Conservation (phyloP, 1,140 invertebrate species). For the Formica selysi region DNA sequence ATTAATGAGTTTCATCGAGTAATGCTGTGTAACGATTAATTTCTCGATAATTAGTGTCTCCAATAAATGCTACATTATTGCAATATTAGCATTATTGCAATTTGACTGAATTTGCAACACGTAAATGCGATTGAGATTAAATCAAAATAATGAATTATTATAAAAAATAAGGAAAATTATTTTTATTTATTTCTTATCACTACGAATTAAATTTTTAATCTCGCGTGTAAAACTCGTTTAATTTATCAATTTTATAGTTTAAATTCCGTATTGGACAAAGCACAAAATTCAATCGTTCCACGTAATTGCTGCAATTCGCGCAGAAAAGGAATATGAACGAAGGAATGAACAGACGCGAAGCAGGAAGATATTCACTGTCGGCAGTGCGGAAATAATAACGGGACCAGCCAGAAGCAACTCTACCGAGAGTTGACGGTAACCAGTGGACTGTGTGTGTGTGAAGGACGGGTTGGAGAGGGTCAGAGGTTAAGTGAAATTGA, state of each 20-base stretch:
- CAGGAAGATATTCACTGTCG: not conserved
- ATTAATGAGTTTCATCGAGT: constrained; percentile 51
- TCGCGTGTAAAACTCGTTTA: not conserved
- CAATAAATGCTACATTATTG: constrained; percentile 18
- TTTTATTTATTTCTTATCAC: not conserved
- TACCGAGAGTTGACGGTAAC: not conserved
- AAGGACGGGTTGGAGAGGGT: constrained; percentile 31
- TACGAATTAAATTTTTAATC: not conserved
- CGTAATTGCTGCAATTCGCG: not conserved
- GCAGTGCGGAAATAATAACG: constrained; percentile 32
- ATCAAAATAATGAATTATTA: not conserved
- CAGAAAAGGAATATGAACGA: not conserved
- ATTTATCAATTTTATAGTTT: constrained; percentile 7
- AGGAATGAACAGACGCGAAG: not conserved
- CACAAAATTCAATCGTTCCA: not conserved
- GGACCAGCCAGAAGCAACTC: not conserved
- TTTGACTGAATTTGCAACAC: not conserved
- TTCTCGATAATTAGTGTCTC: constrained; percentile 26
- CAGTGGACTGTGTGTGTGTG: not conserved
- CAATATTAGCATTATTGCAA: constrained; percentile 23
- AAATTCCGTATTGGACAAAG: not conserved
- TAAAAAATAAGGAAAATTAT: not conserved
- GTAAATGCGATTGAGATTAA: not conserved
- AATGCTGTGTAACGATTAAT: constrained; percentile 37
- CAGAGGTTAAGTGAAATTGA: constrained; percentile 78